Base-by-base conservation (phyloP, 2,888 invertebrate genomes). In the Copidosoma aretas region DNA sequence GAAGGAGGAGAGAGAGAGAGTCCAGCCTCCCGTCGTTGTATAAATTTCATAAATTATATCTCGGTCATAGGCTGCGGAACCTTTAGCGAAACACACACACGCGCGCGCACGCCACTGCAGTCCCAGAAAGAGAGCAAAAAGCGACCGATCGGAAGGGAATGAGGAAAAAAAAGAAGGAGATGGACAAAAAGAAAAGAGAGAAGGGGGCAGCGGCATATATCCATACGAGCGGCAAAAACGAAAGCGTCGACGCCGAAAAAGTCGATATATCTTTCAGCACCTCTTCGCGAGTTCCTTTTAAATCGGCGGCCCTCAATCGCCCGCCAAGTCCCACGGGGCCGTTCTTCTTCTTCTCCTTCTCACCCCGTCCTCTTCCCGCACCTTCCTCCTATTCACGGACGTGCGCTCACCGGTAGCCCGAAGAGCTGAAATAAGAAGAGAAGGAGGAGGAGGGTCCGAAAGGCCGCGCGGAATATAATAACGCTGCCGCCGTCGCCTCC, bases 391-490 rank as follows among this genome's bases (percentile, higher is more conserved):
- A 3, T 46, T 46, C 43, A 3, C 43, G 32, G 32, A 32, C 32
- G 32, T 32, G 14, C 12, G 43, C 43, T 46, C 15, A 3, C 43
- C 21, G 21, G 63, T 58, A 24, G 46, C 57, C 32, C 24, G 32
- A 25, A 12, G 32, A 3, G 32, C 32, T 32, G 32, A 32, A 32
- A 32, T 32, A 32, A 70, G 54, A 69, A 61, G 51, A 32, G 8
- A n/a, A n/a, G n/a, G n/a, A n/a, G n/a, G n/a, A n/a, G n/a, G n/a
- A n/a, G n/a, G n/a, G n/a, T n/a, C n/a, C n/a, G n/a, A n/a, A n/a
- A 41, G n/a, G 60, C 60, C 67, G 64, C 60, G 73, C n/a, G 66
- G 73, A 72, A 71, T 72, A 76, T 75, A 75, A 76, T 77, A 76
- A 77, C 74, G 68, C 73, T 21, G 41, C 17, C 49, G 70, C 71